These are phyloP conservation scores for Galerucella nymphaeae DNA, from an alignment of 2,888 invertebrate genomes.

Conservation along the genomic window DNA sequence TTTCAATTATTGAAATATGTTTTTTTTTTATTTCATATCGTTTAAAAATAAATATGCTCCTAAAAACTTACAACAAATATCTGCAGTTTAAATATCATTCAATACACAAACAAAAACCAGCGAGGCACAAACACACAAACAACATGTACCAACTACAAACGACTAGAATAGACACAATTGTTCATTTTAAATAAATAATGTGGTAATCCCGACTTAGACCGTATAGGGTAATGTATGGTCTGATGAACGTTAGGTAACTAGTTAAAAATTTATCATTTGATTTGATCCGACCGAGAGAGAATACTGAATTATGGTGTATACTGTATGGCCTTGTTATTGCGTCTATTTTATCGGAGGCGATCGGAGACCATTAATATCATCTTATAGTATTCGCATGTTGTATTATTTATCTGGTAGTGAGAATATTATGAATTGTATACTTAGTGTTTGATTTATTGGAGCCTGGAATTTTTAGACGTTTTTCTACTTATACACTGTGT, in stretches of 20 bases:
- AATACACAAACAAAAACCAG: background rate
- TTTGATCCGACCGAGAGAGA: constrained; percentile 11
- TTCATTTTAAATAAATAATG: background rate
- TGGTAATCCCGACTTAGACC: background rate
- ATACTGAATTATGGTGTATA: constrained; percentile 23
- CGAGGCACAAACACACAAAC: background rate
- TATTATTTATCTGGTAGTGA: constrained; percentile 5
- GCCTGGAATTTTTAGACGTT: background rate
- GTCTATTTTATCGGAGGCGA: constrained; percentile 14
- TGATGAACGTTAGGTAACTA: constrained; percentile 24
- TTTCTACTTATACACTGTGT: too few species aligned
- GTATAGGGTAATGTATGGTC: constrained; percentile 9
- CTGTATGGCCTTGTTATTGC: constrained; percentile 30
- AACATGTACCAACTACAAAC: background rate
- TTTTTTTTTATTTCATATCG: too few species aligned
- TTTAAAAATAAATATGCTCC: too few species aligned
- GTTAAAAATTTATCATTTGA: constrained; percentile 22
- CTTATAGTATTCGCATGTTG: constrained; percentile 21
- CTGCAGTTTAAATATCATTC: background rate
- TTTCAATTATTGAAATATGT: too few species aligned
- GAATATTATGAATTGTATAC: constrained; percentile 7
- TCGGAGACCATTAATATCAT: constrained; percentile 25
- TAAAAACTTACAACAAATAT: background rate
- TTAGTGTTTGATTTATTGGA: background rate
- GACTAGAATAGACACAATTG: background rate